Percentiles rank a stretch among this genome's conserved stretches.
Evolutionary conservation across 2,113 vertebrate genomes (phyloP).

Genomic region (Haplochromis vanheusdeni): DNA sequence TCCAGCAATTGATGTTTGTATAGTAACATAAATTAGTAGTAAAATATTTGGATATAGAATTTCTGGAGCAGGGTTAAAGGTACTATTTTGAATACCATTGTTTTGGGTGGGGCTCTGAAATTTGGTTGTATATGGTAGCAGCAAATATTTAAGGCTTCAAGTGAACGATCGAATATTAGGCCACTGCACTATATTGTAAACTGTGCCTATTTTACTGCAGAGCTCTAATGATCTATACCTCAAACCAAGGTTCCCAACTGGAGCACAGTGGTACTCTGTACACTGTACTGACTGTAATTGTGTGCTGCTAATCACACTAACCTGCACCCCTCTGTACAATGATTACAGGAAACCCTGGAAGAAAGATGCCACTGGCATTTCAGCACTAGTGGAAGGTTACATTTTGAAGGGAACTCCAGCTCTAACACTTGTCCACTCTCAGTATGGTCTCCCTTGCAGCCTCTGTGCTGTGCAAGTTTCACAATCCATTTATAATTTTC

Average conservation of each 20-base stretch:
- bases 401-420: not conserved
- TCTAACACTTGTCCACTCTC: not conserved
- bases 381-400: not conserved
- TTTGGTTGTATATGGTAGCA: not conserved
- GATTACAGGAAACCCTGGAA: not conserved
- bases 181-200: not conserved
- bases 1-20: not conserved
- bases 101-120: not conserved
- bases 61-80: not conserved
- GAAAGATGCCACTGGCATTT: not conserved
- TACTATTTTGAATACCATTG: not conserved
- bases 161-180: fast-evolving
- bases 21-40: not conserved
- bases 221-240: not conserved
- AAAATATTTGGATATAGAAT: not conserved
- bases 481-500: not conserved
- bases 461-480: not conserved
- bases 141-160: not conserved
- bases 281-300: not conserved
- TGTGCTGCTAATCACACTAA: not conserved
- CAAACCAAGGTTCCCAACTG: not conserved
- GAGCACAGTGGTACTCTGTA: not conserved
- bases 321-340: not conserved
- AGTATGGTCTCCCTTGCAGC: not conserved
- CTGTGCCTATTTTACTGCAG: not conserved